A percentile compares a stretch with the other conserved stretches of the same genome.
These are phyloP conservation scores for Anaspis maculata DNA, from an alignment of 2,888 invertebrate genomes.

Conservation along the genomic window DNA sequence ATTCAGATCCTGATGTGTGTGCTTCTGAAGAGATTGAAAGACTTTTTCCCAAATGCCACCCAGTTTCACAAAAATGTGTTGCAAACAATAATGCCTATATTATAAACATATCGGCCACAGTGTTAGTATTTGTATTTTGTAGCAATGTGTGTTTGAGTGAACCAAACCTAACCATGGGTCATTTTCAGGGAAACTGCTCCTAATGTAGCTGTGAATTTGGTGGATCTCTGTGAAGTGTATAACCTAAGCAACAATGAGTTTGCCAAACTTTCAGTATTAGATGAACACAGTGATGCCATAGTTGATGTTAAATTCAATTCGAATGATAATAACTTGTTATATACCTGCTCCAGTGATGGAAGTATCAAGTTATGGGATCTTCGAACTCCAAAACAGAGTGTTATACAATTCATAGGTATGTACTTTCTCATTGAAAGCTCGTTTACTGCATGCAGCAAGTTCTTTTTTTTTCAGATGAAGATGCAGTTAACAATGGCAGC, in stretches of 20 bases:
- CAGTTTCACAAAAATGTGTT: no score
- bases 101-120: no score
- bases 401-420: conserved; percentile 42
- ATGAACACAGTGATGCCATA: conserved; percentile 44
- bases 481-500: no score
- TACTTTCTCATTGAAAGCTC: no score
- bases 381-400: conserved; percentile 44
- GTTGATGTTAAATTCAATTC: conserved; percentile 53
- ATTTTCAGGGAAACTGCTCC: conserved; percentile 36
- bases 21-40: conserved; percentile 24
- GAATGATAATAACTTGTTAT: conserved; percentile 50
- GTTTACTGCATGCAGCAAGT: no score
- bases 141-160: no score
- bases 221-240: conserved; percentile 46
- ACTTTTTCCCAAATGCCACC: no score
- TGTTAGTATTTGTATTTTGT: no score
- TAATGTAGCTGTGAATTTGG: conserved; percentile 45
- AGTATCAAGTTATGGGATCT: conserved; percentile 56
- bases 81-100: no score
- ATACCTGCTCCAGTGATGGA: conserved; percentile 51
- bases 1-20: conserved; percentile 29
- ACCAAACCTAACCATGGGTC: no score
- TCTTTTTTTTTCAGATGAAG: no score
- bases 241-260: conserved; percentile 40
- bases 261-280: conserved; percentile 35